phyloP scores from a whole-genome alignment of 2,113 vertebrate species.

The Heterochromis multidens region DNA sequence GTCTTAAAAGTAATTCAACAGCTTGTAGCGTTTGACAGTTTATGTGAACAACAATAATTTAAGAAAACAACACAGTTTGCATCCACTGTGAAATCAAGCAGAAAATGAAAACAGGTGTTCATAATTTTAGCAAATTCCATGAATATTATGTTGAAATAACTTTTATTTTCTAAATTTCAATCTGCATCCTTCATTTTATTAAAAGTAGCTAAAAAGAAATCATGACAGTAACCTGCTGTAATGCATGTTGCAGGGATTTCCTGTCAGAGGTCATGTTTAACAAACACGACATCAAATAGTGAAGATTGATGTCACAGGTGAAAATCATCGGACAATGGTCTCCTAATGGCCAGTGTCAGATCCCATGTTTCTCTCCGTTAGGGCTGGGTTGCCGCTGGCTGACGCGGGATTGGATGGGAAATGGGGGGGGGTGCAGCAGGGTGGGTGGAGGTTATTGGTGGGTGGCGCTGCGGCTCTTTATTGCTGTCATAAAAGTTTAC shows the following conservation, averaged over 20 bases:
- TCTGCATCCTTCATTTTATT: rapidly evolving
- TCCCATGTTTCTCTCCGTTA: slow-evolving; percentile 24
- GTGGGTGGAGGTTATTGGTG: rapidly evolving
- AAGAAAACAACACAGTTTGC: neutral
- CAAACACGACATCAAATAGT: neutral
- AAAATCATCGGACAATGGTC: slow-evolving; percentile 5
- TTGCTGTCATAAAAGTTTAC: slow-evolving; percentile 61
- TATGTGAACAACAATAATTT: neutral
- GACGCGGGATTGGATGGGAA: neutral
- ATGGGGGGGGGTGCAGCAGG: neutral
- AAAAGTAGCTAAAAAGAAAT: neutral
- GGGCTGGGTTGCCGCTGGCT: neutral
- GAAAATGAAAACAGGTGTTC: slow-evolving; percentile 27
- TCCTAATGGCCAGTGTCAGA: slow-evolving; percentile 31
- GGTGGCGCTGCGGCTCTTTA: slow-evolving; percentile 41
- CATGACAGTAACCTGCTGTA: neutral
- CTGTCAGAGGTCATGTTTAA: neutral
- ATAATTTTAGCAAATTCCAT: neutral
- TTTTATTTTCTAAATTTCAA: neutral
- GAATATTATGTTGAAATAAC: neutral
- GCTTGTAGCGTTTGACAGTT: slow-evolving; percentile 4
- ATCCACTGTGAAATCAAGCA: neutral
- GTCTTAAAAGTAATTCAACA: slow-evolving; percentile 37
- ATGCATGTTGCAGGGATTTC: neutral
- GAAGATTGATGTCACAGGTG: slow-evolving; percentile 28